A percentile compares a stretch with the other conserved stretches of the same genome.
phyloP scores from a whole-genome alignment of 2,113 vertebrate species.

The Physeter macrocephalus region DNA sequence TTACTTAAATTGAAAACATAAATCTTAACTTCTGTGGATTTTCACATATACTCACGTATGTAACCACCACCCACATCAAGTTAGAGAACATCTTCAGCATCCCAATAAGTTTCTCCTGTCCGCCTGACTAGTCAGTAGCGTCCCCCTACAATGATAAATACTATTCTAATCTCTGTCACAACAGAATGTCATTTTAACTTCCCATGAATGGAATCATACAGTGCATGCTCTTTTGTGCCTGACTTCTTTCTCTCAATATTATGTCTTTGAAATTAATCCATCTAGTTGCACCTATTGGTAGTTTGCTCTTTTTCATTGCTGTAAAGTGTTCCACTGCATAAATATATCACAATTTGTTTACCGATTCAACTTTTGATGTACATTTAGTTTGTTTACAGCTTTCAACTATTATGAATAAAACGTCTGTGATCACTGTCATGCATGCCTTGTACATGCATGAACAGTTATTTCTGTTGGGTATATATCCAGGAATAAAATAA shows the following conservation, averaged over 20 bases:
- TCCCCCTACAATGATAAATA: not conserved
- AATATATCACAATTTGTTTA: not conserved
- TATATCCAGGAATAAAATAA: not conserved
- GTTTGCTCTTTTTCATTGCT: not conserved
- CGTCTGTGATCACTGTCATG: not conserved
- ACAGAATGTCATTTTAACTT: not conserved
- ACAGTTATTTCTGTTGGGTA: not conserved
- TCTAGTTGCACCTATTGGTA: not conserved
- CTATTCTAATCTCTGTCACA: not conserved
- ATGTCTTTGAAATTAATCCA: not conserved
- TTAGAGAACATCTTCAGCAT: not conserved
- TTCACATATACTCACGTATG: not conserved
- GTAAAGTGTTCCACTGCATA: not conserved
- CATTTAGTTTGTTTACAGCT: not conserved
- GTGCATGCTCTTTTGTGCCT: not conserved
- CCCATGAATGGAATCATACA: not conserved
- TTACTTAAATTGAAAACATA: not conserved
- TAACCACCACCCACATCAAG: not conserved
- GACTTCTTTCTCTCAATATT: not conserved
- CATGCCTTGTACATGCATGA: not conserved
- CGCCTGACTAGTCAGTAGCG: not conserved
- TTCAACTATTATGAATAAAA: not conserved
- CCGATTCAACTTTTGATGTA: not conserved
- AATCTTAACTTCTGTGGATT: not conserved
- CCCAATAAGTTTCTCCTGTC: not conserved